These are phyloP conservation scores for Pecten maximus DNA, from an alignment of 2,888 invertebrate species.

Conservation along the genomic window DNA sequence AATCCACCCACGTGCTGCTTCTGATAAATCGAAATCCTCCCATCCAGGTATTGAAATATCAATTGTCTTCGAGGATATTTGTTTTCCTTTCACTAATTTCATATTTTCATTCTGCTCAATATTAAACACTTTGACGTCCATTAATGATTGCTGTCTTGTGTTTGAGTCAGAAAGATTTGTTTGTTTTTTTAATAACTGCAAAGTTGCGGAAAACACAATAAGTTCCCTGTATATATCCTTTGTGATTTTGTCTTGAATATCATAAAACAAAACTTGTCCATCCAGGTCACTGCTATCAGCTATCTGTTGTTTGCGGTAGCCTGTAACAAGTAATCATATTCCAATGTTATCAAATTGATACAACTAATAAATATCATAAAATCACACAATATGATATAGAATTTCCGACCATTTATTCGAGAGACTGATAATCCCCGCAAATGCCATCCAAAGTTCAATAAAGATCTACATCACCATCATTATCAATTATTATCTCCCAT, in stretches of 20 bases:
- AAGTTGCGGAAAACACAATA: background rate
- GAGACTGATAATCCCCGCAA: too few species aligned
- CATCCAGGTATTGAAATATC: constrained; percentile 51
- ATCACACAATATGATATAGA: too few species aligned
- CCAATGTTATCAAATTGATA: background rate
- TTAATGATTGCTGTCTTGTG: background rate
- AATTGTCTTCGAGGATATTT: constrained; percentile 44
- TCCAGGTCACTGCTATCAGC: background rate
- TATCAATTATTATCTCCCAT: too few species aligned
- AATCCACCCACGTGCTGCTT: constrained; percentile 60
- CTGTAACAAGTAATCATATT: background rate
- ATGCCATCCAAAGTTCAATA: too few species aligned
- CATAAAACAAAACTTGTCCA: background rate
- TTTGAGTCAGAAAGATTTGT: background rate
- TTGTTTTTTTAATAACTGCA: background rate
- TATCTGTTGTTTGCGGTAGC: background rate
- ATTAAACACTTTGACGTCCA: background rate
- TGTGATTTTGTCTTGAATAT: background rate
- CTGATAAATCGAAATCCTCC: constrained; percentile 59
- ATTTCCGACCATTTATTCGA: too few species aligned
- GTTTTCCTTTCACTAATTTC: background rate
- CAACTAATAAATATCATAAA: background rate
- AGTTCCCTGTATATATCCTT: constrained; percentile 10
- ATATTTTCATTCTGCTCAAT: background rate
- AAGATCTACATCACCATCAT: too few species aligned